Conservation (phyloP, 2,797 vertebrate genomes). For the Crax fasciolata region DNA sequence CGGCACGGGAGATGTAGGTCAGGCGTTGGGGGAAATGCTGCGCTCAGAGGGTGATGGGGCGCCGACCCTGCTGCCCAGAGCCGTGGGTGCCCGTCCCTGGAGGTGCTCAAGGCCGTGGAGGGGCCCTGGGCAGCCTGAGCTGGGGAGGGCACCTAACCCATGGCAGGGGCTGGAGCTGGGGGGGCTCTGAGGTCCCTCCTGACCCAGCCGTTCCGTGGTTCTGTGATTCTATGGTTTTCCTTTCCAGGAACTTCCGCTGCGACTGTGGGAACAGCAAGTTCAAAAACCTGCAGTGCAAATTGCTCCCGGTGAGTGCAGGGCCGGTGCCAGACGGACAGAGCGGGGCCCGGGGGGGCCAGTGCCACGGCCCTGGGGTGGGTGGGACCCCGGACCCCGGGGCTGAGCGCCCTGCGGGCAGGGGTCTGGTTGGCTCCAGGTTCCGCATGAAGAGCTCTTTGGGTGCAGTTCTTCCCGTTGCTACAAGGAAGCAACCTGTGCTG, state of each 20-base stretch:
- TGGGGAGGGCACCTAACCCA: too few species aligned
- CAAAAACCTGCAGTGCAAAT: slow-evolving; percentile 91
- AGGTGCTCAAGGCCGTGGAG: too few species aligned
- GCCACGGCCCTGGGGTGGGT: too few species aligned
- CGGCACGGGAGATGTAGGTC: neutral
- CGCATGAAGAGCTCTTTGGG: neutral
- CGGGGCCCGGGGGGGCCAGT: neutral
- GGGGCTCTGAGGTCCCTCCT: neutral
- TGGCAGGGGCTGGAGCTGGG: too few species aligned
- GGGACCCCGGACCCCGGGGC: too few species aligned
- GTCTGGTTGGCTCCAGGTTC: too few species aligned
- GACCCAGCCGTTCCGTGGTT: neutral
- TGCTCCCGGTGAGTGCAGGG: slow-evolving; percentile 88
- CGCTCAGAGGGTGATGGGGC: too few species aligned
- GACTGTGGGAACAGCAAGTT: slow-evolving; percentile 97
- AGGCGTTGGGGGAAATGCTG: neutral
- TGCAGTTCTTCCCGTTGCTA: neutral
- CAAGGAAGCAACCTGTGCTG: neutral
- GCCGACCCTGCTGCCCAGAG: too few species aligned
- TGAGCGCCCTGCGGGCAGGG: too few species aligned
- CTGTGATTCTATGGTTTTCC: neutral
- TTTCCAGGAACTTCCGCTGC: slow-evolving; percentile 86
- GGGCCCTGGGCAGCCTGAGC: too few species aligned
- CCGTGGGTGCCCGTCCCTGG: too few species aligned
- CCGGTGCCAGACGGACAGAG: neutral